Evolutionary conservation across 2,888 invertebrate genomes (phyloP).

Genomic region (Leptopilina syphax): DNA sequence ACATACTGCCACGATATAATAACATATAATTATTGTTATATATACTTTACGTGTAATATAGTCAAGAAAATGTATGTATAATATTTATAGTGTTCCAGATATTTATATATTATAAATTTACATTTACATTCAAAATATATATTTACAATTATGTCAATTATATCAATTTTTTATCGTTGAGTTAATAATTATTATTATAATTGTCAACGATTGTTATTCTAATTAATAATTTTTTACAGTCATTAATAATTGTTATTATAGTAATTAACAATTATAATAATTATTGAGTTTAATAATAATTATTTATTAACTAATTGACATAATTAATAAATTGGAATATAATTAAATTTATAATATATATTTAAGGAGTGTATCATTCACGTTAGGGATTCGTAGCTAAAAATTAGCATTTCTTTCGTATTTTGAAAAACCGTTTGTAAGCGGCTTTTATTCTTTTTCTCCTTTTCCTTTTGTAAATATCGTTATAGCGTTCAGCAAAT

Average conservation of each 20-base stretch:
- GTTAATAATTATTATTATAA: no score
- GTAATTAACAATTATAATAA: no score
- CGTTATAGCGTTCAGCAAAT: conserved; percentile 58
- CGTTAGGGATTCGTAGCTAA: conserved; percentile 64
- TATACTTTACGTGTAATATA: conserved; percentile 46
- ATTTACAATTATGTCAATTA: conserved; percentile 52
- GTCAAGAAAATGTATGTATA: conserved; percentile 59
- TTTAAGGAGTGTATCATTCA: conserved; percentile 58
- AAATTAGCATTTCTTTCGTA: conserved; percentile 64
- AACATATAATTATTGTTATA: conserved; percentile 59
- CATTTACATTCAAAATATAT: neutral
- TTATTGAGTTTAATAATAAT: no score
- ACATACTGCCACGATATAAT: conserved; percentile 66
- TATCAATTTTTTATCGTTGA: no score
- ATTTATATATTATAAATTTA: neutral
- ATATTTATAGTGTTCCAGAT: conserved; percentile 59
- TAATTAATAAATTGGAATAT: no score
- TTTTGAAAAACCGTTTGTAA: conserved; percentile 41
- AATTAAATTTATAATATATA: no score
- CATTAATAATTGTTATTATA: no score
- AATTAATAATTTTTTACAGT: no score
- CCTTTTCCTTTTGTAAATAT: conserved; percentile 55
- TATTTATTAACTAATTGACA: no score
- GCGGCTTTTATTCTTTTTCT: no score
- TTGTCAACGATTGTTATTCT: no score